Base-by-base conservation (phyloP, 1,140 invertebrate genomes). In the Oreohelix idahoensis region DNA sequence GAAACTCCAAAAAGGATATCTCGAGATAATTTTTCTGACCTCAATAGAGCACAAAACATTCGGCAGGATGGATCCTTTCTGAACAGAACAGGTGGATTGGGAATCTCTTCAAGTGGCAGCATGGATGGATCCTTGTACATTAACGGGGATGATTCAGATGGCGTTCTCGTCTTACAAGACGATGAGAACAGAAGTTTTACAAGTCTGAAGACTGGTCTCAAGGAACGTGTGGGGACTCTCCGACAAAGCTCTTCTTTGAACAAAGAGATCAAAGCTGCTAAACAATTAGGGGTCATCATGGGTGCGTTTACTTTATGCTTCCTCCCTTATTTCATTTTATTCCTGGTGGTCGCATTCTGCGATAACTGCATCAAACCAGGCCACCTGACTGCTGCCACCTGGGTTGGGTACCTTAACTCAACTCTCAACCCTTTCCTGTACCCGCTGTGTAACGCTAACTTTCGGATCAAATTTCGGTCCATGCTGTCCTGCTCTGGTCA, bases 281-380 rank as follows among this genome's bases (percentile, higher is more conserved):
- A 94, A 70, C 95, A 95, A 86, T 91, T 95, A 26, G 95, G 94
- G 0, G 94, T 95, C 15, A 95, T 95, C 80, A 94, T 95, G 90
- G 94, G 94, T 13, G 95, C 94, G 0, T 95, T 95, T 89, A 93
- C 94, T 5, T 87, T 95, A 13, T 95, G 95, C 87, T 95, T 95
- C 93, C 89, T 95, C 20, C 95, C 95, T 11, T 95, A 95, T 88
- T 95, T 95, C 85, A 94, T 94, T 74, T 90, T 94, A 2, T 95
- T 95, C 87, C 91, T 95, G 45, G 94, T 95, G 35, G 93, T 95
- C 32, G 94, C 95, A 5, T 94, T 95, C 79, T 95, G 95, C 89
- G 90, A 93, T 69, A 89, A 91, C 39, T 95, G 94, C 89, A 86
- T 92, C 35, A 87, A 88, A 38, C 86, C 86, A 20, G 88, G 86